Conservation (phyloP, 2,888 invertebrate species). For the Amaurobius ferox region DNA sequence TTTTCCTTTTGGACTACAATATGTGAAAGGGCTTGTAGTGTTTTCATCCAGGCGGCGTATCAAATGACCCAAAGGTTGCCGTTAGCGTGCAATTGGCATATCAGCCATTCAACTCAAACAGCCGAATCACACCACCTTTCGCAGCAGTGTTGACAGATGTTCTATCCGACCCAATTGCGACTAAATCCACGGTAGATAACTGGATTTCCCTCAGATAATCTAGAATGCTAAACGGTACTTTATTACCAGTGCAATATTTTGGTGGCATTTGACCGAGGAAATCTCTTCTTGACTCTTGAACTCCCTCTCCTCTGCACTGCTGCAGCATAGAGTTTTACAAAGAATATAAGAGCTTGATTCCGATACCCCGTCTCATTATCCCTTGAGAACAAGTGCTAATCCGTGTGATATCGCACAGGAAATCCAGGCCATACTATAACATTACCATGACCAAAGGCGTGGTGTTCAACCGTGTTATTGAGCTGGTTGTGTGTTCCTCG, state of each 20-base stretch:
- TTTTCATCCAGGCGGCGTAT: background rate
- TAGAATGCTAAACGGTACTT: slow-evolving; percentile 12
- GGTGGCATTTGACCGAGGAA: slow-evolving; percentile 2
- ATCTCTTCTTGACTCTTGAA: background rate
- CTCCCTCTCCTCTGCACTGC: too few species aligned
- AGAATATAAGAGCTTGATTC: too few species aligned
- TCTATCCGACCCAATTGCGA: slow-evolving; percentile 7
- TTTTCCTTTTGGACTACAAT: too few species aligned
- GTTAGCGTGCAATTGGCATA: slow-evolving; percentile 1
- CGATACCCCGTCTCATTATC: too few species aligned
- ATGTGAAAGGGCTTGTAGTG: too few species aligned
- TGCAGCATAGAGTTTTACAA: too few species aligned
- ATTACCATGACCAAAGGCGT: too few species aligned
- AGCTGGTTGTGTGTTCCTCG: too few species aligned
- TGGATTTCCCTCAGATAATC: slow-evolving; percentile 15
- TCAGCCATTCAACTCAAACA: slow-evolving; percentile 4
- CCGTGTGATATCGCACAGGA: too few species aligned
- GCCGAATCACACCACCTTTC: background rate
- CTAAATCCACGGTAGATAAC: slow-evolving; percentile 3
- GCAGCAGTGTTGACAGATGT: background rate
- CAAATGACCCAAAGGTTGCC: background rate
- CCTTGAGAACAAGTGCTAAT: too few species aligned
- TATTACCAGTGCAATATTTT: background rate
- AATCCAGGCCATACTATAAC: too few species aligned
- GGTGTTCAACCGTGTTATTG: too few species aligned